phyloP scores from a whole-genome alignment of 2,888 invertebrate genomes.

The Exocentrus adspersus region DNA sequence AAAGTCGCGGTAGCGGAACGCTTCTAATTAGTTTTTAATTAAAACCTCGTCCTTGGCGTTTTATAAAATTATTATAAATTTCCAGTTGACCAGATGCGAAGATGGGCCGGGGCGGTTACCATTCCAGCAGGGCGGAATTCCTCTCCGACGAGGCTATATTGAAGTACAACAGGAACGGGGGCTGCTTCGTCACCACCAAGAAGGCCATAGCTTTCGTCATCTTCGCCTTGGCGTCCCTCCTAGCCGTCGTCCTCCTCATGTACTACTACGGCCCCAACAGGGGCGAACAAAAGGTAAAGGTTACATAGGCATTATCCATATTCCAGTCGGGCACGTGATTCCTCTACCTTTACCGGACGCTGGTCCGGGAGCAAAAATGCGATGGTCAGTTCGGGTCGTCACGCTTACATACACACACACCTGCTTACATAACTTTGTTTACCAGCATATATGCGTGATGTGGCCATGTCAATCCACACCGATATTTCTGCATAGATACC shows the following conservation, averaged over 20 bases:
- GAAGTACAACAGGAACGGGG: slow-evolving; percentile 70
- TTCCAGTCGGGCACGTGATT: background rate
- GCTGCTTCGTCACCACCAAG: slow-evolving; percentile 70
- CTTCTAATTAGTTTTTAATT: no score
- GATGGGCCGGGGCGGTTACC: slow-evolving; percentile 51
- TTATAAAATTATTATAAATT: no score
- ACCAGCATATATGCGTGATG: background rate
- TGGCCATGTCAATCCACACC: background rate
- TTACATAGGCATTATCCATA: slow-evolving; percentile 3
- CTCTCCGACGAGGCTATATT: slow-evolving; percentile 69
- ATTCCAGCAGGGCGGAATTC: slow-evolving; percentile 69
- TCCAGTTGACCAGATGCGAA: slow-evolving; percentile 13
- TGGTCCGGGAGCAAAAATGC: background rate
- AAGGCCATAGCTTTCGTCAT: slow-evolving; percentile 66
- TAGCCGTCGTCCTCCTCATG: slow-evolving; percentile 56
- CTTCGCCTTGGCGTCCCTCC: slow-evolving; percentile 53
- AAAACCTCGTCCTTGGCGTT: no score
- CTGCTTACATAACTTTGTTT: slow-evolving; percentile 11
- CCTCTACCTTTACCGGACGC: background rate
- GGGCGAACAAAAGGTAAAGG: slow-evolving; percentile 50
- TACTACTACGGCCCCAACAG: slow-evolving; percentile 59
- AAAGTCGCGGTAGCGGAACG: no score
- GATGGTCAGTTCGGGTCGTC: slow-evolving; percentile 6
- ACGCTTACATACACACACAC: slow-evolving; percentile 1
- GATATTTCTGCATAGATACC: background rate